A percentile compares a stretch with the other conserved stretches of the same genome.
Conservation (phyloP, 2,797 vertebrate genomes). For the Chelon auratus region DNA sequence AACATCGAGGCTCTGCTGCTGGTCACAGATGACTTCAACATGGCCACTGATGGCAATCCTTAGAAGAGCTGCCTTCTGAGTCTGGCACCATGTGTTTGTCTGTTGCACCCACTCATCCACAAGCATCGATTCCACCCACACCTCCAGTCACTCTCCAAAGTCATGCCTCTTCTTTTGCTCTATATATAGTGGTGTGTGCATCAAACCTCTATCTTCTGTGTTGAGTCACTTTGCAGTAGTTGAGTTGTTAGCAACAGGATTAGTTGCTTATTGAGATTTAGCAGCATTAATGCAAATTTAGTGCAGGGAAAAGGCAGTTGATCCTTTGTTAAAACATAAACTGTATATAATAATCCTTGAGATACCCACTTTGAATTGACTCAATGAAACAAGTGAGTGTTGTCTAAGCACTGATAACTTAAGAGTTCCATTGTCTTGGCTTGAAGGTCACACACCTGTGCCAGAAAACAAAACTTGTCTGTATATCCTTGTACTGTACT, state of each 20-base stretch:
- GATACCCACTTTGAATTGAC: constrained; percentile 48
- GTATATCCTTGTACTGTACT: constrained; percentile 79
- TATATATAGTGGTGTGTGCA: constrained; percentile 48
- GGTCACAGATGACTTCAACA: constrained; percentile 89
- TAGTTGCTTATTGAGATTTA: constrained; percentile 61
- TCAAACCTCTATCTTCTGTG: constrained; percentile 43
- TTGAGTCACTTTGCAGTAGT: constrained; percentile 59
- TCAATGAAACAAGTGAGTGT: constrained; percentile 49
- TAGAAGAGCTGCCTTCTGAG: constrained; percentile 78
- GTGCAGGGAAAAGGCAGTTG: constrained; percentile 63
- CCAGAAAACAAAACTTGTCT: constrained; percentile 58
- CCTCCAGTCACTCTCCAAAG: constrained; percentile 44
- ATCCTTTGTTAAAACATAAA: constrained; percentile 45
- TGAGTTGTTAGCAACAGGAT: constrained; percentile 44
- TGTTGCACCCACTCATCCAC: constrained; percentile 57
- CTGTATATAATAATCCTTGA: constrained; percentile 61
- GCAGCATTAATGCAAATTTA: constrained; percentile 37
- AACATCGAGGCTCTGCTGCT: constrained; percentile 93
- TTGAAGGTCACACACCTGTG: constrained; percentile 51
- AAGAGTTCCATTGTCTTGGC: constrained; percentile 49
- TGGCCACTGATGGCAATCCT: constrained; percentile 84
- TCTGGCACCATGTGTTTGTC: constrained; percentile 39
- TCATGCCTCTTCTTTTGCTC: constrained; percentile 51
- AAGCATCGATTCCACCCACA: constrained; percentile 56
- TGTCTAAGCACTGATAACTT: constrained; percentile 75